Evolutionary conservation across 1,140 invertebrate genomes (phyloP).

Genomic region (Cyphomyrmex costatus): DNA sequence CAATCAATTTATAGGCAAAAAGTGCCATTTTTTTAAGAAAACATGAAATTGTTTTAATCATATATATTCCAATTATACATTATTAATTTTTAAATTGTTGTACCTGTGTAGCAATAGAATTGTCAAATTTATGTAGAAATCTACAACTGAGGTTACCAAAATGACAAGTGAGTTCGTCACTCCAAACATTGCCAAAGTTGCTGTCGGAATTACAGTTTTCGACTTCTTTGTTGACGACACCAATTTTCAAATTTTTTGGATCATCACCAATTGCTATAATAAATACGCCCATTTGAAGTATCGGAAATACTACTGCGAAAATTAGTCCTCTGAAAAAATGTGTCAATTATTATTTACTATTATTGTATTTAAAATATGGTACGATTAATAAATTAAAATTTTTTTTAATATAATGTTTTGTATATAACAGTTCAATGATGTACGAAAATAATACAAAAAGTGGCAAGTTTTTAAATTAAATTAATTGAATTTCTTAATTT

Average conservation of each 20-base stretch:
- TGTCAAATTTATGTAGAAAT: constrained; percentile 87
- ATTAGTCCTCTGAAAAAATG: constrained; percentile 89
- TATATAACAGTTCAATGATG: not conserved
- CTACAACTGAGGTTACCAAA: constrained; percentile 88
- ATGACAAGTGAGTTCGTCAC: constrained; percentile 82
- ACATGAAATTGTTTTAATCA: constrained; percentile 4
- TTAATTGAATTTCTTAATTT: no score
- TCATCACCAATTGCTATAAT: constrained; percentile 93
- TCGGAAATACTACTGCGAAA: constrained; percentile 94
- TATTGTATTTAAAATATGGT: not conserved
- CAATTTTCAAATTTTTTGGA: constrained; percentile 91
- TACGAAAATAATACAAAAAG: not conserved
- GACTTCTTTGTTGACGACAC: constrained; percentile 92
- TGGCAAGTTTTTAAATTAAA: not conserved
- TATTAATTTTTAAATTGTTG: not conserved
- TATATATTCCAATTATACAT: not conserved
- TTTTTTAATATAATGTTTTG: not conserved
- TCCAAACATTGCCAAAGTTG: constrained; percentile 79
- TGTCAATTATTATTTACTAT: constrained; percentile 34
- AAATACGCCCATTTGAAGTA: constrained; percentile 92
- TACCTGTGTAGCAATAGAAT: constrained; percentile 85
- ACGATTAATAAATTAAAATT: not conserved
- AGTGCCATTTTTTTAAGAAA: no score
- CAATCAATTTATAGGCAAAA: no score
- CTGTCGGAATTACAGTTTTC: constrained; percentile 82